Evolutionary conservation across 2,797 vertebrate genomes (phyloP).

Genomic region (Darevskia nairensis): DNA sequence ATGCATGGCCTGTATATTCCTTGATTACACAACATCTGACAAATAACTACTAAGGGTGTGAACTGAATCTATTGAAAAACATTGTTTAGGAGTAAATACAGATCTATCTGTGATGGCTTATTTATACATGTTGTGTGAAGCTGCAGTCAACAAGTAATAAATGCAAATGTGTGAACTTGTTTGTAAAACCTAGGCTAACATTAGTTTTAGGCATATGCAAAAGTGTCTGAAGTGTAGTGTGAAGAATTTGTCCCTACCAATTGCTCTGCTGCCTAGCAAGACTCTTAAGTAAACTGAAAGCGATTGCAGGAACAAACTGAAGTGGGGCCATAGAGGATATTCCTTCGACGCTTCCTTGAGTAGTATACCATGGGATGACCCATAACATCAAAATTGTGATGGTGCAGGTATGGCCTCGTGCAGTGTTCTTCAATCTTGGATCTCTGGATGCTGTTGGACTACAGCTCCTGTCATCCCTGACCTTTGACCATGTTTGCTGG

Average conservation of each 20-base stretch:
- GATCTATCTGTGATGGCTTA: not conserved
- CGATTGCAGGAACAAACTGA: not conserved
- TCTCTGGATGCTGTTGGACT: too few species aligned
- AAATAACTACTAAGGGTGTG: not conserved
- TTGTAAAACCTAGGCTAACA: not conserved
- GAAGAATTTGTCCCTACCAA: not conserved
- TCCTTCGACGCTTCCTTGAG: not conserved
- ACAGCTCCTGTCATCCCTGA: too few species aligned
- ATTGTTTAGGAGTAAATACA: not conserved
- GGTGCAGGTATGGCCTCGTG: not conserved
- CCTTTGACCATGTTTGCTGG: too few species aligned
- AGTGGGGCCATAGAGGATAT: not conserved
- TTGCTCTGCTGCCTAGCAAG: not conserved
- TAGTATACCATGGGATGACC: not conserved
- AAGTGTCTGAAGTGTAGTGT: not conserved
- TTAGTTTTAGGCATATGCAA: not conserved
- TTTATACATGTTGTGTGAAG: not conserved
- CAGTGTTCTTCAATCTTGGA: not conserved
- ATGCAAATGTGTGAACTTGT: not conserved
- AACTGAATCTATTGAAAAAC: not conserved
- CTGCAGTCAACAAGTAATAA: not conserved
- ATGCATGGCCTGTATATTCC: not conserved
- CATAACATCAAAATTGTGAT: not conserved
- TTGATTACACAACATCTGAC: not conserved
- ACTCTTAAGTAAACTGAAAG: not conserved